Evolutionary conservation across 2,113 vertebrate genomes (phyloP), one percentile per base, ranked within the genome.

Genomic region (Cyphomyrus discorhynchus): DNA sequence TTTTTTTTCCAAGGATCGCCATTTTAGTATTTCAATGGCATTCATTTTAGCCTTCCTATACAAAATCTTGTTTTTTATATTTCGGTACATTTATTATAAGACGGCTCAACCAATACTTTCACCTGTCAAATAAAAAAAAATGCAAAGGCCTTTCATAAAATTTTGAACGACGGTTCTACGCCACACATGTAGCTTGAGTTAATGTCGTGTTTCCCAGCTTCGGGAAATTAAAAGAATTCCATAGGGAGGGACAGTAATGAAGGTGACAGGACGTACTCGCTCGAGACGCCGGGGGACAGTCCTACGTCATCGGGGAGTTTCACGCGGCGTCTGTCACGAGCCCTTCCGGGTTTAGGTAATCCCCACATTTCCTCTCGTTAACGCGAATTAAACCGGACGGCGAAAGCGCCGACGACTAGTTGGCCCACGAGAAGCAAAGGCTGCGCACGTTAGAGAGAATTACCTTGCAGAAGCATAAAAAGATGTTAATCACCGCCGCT

Each of bases 311-410:
- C 13, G 35, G 74, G 35, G 15, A 42, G 42, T 46, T 21, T 84
- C 82, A 24, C 42, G 82, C 45, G 17, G 19, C 21, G 82, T n/a
- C 39, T 46, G 82, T 84, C 82, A 84, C 82, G 19, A 94, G 92
- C 93, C 45, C 91, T 93, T 94, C 94, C 94, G 94, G 93, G 90
- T 93, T 93, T 89, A 92, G 92, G 93, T 94, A 92, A 95, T 93
- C 92, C 52, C 53, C 93, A 58, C 91, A 90, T 93, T 92, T 91
- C 91, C 70, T 39, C 89, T 86, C 87, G 89, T 58, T 88, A 87
- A 50, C 77, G 66, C 91, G 47, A n/a, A 46, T 46, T 84, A 84
- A 46, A 47, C 19, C 6, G 9, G 8, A 24, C 82, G 0, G 19
- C 2, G 45, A 46, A 84, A n/a, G 39, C 82, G 19, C 42, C 19